Conservation (phyloP, 2,797 vertebrate genomes). For the Buphagus erythrorhynchus region DNA sequence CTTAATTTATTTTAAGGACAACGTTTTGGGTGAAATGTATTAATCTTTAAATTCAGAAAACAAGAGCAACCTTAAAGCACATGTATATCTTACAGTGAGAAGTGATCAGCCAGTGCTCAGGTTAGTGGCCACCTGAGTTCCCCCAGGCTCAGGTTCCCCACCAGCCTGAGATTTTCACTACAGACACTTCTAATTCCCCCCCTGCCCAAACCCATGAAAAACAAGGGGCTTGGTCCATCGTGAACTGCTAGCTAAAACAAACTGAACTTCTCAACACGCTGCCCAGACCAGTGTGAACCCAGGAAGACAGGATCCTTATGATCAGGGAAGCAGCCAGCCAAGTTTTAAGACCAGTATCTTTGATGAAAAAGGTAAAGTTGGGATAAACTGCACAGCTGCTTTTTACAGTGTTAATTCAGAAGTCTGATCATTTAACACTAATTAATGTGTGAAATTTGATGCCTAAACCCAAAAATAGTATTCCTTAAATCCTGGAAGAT, state of each 20-base stretch:
- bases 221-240: not conserved
- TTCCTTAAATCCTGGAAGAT: not conserved
- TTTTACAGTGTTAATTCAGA: not conserved
- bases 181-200: not conserved
- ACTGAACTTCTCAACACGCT: not conserved
- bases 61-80: not conserved
- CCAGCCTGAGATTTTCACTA: not conserved
- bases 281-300: not conserved
- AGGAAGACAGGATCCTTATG: not conserved
- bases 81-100: fast-evolving
- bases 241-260: not conserved
- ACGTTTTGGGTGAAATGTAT: not conserved
- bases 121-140: not conserved
- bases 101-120: not conserved
- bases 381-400: not conserved
- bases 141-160: not conserved
- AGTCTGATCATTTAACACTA: not conserved
- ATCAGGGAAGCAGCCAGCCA: not conserved
- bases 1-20: not conserved
- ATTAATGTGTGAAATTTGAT: not conserved
- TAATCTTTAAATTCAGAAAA: not conserved
- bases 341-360: not conserved
- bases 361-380: not conserved
- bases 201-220: not conserved
- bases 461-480: not conserved